A percentile compares a stretch with the other conserved stretches of the same genome.
phyloP scores from a whole-genome alignment of 64 coral and sea anemone species.

The Montipora cactus region DNA sequence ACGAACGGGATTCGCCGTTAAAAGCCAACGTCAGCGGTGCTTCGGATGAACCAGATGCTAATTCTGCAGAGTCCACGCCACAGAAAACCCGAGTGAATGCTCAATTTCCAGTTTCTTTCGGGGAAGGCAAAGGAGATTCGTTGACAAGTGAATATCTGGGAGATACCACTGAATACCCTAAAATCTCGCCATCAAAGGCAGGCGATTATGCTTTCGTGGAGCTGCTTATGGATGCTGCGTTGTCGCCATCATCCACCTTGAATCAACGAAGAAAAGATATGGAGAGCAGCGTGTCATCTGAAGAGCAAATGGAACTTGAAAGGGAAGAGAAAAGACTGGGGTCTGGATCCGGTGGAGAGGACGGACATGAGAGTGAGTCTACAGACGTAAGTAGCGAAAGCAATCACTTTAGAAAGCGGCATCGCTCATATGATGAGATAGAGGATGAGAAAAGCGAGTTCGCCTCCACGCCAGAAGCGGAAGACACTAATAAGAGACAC shows the following conservation, averaged over 20 bases:
- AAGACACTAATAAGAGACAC: slow-evolving; percentile 73
- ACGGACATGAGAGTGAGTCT: slow-evolving; percentile 72
- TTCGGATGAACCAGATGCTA: slow-evolving; percentile 1
- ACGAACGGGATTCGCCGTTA: slow-evolving; percentile 58
- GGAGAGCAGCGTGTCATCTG: not conserved
- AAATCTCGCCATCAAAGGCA: not conserved
- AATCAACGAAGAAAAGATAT: slow-evolving; percentile 17
- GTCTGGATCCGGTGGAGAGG: slow-evolving; percentile 26
- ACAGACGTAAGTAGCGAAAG: slow-evolving; percentile 71
- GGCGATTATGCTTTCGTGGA: slow-evolving; percentile 53
- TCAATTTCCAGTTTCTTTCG: not conserved
- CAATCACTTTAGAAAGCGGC: not conserved
- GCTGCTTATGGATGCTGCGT: slow-evolving; percentile 77
- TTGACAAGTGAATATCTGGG: not conserved
- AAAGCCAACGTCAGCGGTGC: not conserved
- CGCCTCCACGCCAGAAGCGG: not conserved
- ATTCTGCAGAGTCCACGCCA: slow-evolving; percentile 5
- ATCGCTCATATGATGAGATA: slow-evolving; percentile 5
- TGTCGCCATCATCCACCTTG: slow-evolving; percentile 44
- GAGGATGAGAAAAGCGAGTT: slow-evolving; percentile 12
- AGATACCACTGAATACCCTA: not conserved
- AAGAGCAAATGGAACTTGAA: not conserved
- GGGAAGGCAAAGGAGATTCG: not conserved
- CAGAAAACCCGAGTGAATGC: slow-evolving; percentile 16
- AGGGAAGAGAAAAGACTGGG: not conserved